Conservation (phyloP, 2,113 vertebrate genomes). For the Tretioscincus oriximinensis region DNA sequence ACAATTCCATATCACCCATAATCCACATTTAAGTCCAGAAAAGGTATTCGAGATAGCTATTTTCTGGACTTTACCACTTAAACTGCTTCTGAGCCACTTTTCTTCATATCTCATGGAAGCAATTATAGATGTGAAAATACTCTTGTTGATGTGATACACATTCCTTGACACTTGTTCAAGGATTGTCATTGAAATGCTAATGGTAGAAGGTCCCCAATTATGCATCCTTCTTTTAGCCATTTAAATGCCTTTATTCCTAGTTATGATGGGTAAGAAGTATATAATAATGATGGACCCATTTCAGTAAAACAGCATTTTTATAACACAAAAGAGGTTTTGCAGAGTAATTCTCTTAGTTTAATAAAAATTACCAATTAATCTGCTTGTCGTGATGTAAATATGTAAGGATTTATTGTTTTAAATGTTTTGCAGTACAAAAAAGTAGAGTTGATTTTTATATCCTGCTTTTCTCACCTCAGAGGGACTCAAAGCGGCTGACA, state of each 20-base stretch:
- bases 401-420: not conserved
- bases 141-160: not conserved
- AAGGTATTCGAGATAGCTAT: too few relatives aligned
- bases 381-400: not conserved
- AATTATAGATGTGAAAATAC: not conserved
- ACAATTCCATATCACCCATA: too few relatives aligned
- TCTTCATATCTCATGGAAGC: slow-evolving; percentile 16
- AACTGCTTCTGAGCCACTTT: not conserved
- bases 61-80: too few relatives aligned
- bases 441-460: too few relatives aligned
- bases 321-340: not conserved
- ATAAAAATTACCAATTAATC: not conserved
- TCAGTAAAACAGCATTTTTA: too few relatives aligned
- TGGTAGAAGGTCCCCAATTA: not conserved
- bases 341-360: too few relatives aligned
- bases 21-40: too few relatives aligned
- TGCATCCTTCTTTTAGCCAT: not conserved
- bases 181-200: not conserved
- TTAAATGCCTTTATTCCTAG: not conserved
- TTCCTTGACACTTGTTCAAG: not conserved
- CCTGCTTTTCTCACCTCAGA: not conserved
- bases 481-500: not conserved
- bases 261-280: not conserved
- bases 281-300: not conserved
- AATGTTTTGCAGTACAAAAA: not conserved